Evolutionary conservation across 2,888 invertebrate species (phyloP).

Genomic region (Clepsis dumicolana): DNA sequence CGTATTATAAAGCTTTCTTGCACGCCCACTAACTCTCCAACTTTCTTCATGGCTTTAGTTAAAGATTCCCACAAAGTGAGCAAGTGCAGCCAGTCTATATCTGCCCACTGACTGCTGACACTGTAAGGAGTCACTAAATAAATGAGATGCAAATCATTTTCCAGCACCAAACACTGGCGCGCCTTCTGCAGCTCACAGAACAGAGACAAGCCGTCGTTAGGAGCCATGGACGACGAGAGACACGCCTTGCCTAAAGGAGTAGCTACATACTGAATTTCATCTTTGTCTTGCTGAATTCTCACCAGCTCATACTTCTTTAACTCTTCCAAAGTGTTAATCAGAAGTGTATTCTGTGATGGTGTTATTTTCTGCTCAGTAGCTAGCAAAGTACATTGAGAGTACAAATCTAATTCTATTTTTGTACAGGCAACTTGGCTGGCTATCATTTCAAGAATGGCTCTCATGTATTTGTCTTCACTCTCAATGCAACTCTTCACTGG

Average conservation of each 20-base stretch:
- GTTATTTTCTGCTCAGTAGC: conserved; percentile 62
- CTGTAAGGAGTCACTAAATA: conserved; percentile 98
- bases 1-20: conserved; percentile 94
- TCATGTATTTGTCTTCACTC: conserved; percentile 89
- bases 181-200: conserved; percentile 96
- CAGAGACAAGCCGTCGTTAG: conserved; percentile 95
- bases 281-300: conserved; percentile 84
- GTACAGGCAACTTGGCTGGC: conserved; percentile 94
- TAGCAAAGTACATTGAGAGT: conserved; percentile 93
- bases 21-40: conserved; percentile 95
- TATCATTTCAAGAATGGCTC: conserved; percentile 93
- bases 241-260: conserved; percentile 97
- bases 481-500: conserved; percentile 94
- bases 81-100: conserved; percentile 93
- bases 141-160: conserved; percentile 97
- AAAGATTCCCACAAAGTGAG: conserved; percentile 94
- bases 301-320: conserved; percentile 94
- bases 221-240: conserved; percentile 96
- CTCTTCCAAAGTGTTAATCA: conserved; percentile 88
- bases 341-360: conserved; percentile 60
- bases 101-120: conserved; percentile 91
- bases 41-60: conserved; percentile 92
- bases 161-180: conserved; percentile 95
- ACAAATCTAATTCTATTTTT: conserved; percentile 90
- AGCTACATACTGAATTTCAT: conserved; percentile 87